A percentile compares a stretch with the other conserved stretches of the same genome.
phyloP scores from a whole-genome alignment of 2,113 vertebrate species.

The Corynorhinus townsendii region DNA sequence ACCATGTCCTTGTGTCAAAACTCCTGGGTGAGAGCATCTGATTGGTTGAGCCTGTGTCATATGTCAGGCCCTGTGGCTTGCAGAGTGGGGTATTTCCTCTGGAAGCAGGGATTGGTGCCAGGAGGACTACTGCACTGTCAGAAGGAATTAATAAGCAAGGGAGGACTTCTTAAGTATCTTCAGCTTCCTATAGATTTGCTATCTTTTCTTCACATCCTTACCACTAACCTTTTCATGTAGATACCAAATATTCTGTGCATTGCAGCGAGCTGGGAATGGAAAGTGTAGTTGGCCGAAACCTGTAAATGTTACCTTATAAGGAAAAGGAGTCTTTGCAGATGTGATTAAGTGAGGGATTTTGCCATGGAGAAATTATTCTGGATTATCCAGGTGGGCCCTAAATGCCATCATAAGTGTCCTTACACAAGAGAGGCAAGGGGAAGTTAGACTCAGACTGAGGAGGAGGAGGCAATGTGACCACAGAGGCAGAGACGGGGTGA shows the following conservation, averaged over 20 bases:
- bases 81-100: background rate
- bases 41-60: background rate
- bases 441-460: background rate
- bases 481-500: background rate
- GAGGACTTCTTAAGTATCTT: background rate
- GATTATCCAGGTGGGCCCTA: background rate
- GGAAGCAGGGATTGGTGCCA: background rate
- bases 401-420: background rate
- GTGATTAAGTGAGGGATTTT: background rate
- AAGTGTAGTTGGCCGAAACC: background rate
- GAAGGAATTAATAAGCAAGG: background rate
- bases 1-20: background rate
- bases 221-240: background rate
- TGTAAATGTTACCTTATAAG: background rate
- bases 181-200: background rate
- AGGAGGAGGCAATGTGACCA: background rate
- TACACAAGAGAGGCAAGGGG: too few species aligned
- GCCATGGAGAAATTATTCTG: background rate
- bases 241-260: background rate
- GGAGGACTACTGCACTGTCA: rapidly evolving
- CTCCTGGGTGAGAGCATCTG: background rate
- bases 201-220: background rate
- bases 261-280: background rate
- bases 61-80: background rate
- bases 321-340: background rate